These are phyloP conservation scores for Yponomeuta sedellus DNA, from an alignment of 2,888 invertebrate genomes.

Conservation along the genomic window DNA sequence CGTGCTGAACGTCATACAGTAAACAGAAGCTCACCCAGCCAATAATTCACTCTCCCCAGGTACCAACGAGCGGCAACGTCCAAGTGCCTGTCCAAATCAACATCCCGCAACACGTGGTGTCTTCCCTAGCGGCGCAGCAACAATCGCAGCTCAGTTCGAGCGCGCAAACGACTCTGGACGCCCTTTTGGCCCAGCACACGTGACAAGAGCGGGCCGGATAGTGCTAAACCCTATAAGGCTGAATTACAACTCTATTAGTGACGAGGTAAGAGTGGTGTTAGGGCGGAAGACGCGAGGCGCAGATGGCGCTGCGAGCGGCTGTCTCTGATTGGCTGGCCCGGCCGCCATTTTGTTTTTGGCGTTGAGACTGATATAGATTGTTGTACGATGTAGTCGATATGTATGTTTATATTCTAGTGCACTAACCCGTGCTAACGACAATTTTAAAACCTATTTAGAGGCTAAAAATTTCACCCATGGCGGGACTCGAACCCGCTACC, in stretches of 20 bases:
- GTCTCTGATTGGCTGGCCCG: neutral
- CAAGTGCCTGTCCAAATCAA: constrained; percentile 81
- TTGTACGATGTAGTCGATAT: too few relatives aligned
- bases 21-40: too few relatives aligned
- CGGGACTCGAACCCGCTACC: too few relatives aligned
- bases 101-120: constrained; percentile 76
- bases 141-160: constrained; percentile 29
- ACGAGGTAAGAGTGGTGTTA: neutral
- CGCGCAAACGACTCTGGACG: constrained; percentile 47
- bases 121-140: constrained; percentile 43
- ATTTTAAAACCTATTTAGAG: too few relatives aligned
- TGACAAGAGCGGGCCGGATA: constrained; percentile 35
- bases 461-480: too few relatives aligned
- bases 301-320: neutral
- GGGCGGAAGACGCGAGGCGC: neutral
- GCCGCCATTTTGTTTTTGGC: neutral
- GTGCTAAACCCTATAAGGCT: constrained; percentile 2
- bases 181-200: constrained; percentile 54
- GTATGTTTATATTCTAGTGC: too few relatives aligned
- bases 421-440: too few relatives aligned
- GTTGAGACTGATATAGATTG: neutral
- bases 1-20: too few relatives aligned
- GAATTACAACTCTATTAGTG: constrained; percentile 1
- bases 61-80: constrained; percentile 76
- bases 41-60: constrained; percentile 41